Conservation (phyloP, 2,888 invertebrate genomes). For the Capitulum mitella region DNA sequence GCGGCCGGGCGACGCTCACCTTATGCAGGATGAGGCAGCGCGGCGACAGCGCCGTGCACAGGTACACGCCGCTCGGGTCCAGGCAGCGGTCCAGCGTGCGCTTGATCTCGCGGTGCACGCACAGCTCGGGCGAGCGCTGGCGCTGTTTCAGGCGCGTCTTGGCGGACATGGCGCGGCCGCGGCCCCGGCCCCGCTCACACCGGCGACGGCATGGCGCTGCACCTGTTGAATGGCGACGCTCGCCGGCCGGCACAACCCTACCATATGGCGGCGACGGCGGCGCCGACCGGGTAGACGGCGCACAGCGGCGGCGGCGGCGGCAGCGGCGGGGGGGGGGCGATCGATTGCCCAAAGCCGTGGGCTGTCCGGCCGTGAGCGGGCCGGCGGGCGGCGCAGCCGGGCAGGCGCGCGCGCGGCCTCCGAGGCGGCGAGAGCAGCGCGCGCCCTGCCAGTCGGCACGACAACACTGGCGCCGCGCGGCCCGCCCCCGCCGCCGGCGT, state of each 20-base stretch:
- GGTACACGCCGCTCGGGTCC: slow-evolving; percentile 25
- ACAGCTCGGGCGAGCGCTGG: background rate
- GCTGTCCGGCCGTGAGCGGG: background rate
- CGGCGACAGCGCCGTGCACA: slow-evolving; percentile 27
- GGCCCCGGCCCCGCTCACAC: background rate
- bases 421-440: background rate
- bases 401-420: background rate
- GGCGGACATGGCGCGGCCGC: background rate
- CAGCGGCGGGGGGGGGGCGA: background rate
- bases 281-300: background rate
- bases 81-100: slow-evolving; percentile 26
- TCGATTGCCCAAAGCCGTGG: background rate
- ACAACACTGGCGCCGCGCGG: background rate
- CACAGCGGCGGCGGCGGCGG: background rate
- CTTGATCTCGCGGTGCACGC: slow-evolving; percentile 25
- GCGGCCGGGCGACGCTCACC: too few species aligned
- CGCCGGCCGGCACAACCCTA: background rate
- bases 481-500: slow-evolving; percentile 9
- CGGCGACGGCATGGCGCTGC: background rate
- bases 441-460: slow-evolving; percentile 1
- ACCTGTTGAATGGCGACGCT: slow-evolving; percentile 17
- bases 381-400: background rate
- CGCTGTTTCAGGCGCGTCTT: background rate
- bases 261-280: slow-evolving; percentile 14
- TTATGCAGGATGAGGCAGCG: slow-evolving; percentile 28